Evolutionary conservation across 2,888 invertebrate species (phyloP).

Genomic region (Pollenia labialis): DNA sequence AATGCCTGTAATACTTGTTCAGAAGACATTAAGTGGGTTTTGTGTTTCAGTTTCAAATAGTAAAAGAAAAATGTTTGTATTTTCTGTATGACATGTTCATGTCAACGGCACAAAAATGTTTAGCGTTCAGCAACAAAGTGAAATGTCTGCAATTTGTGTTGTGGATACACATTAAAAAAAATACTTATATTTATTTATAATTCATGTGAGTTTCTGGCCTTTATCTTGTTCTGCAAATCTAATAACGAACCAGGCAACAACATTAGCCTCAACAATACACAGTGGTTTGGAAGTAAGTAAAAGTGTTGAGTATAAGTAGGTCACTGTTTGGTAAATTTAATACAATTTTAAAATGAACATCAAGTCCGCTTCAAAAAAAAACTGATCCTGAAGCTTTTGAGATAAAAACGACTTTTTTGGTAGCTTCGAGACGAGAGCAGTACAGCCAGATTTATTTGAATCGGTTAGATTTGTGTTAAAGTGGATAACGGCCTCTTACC

Average conservation of each 20-base stretch:
- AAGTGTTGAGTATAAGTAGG: background rate
- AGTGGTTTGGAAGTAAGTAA: background rate
- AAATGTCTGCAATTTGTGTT: slow-evolving; percentile 33
- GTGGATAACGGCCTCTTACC: no score
- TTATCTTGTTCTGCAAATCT: slow-evolving; percentile 49
- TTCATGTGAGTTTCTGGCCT: slow-evolving; percentile 51
- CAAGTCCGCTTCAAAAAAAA: no score
- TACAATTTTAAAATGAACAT: background rate
- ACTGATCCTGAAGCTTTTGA: no score
- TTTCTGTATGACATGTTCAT: slow-evolving; percentile 46
- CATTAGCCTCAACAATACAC: slow-evolving; percentile 26
- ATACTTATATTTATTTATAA: slow-evolving; percentile 40
- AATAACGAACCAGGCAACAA: slow-evolving; percentile 27
- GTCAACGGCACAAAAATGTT: slow-evolving; percentile 23
- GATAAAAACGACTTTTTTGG: no score
- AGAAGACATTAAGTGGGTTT: background rate
- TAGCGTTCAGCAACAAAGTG: slow-evolving; percentile 11
- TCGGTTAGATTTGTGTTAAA: no score
- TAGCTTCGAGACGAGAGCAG: no score
- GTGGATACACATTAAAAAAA: background rate
- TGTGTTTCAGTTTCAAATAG: background rate
- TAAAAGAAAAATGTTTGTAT: background rate
- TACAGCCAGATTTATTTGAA: no score
- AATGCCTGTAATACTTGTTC: slow-evolving; percentile 2
- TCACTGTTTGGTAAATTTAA: background rate